A percentile compares a stretch with the other conserved stretches of the same genome.
phyloP scores from a whole-genome alignment of 2,888 invertebrate species.

The Andricus curvator region DNA sequence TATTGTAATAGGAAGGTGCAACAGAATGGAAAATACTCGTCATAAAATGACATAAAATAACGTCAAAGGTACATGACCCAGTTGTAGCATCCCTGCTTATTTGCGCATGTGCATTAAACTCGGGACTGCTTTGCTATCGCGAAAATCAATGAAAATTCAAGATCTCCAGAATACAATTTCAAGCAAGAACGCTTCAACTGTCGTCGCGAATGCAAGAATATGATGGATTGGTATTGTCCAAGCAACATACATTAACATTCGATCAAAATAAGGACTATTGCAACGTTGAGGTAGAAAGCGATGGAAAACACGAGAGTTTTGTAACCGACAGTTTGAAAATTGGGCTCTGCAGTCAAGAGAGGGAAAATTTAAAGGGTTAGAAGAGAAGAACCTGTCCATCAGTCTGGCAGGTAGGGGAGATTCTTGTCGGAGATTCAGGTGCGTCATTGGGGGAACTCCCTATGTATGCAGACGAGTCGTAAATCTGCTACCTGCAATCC shows the following conservation, averaged over 20 bases:
- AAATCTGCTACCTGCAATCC: neutral
- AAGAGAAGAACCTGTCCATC: neutral
- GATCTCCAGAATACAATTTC: constrained; percentile 12
- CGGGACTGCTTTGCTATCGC: constrained; percentile 24
- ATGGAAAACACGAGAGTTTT: neutral
- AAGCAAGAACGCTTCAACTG: constrained; percentile 8
- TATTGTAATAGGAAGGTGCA: constrained; percentile 23
- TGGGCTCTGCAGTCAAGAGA: neutral
- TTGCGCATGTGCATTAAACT: constrained; percentile 31
- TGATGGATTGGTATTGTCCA: neutral
- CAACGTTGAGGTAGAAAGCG: neutral
- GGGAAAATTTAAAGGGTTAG: neutral
- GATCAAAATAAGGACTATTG: neutral
- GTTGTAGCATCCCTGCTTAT: constrained; percentile 37
- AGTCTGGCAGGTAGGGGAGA: constrained; percentile 4
- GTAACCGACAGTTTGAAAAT: neutral
- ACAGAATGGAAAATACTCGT: constrained; percentile 26
- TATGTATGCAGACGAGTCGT: constrained; percentile 7
- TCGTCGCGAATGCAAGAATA: neutral
- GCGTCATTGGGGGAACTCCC: neutral
- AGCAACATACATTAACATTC: neutral
- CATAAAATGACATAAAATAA: constrained; percentile 38
- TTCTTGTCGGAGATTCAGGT: constrained; percentile 8
- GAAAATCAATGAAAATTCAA: constrained; percentile 42
- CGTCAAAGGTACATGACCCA: constrained; percentile 46